Percentiles rank a stretch among this genome's conserved stretches.
phyloP scores from a whole-genome alignment of 1,140 invertebrate genomes.

The Anastrepha obliqua region DNA sequence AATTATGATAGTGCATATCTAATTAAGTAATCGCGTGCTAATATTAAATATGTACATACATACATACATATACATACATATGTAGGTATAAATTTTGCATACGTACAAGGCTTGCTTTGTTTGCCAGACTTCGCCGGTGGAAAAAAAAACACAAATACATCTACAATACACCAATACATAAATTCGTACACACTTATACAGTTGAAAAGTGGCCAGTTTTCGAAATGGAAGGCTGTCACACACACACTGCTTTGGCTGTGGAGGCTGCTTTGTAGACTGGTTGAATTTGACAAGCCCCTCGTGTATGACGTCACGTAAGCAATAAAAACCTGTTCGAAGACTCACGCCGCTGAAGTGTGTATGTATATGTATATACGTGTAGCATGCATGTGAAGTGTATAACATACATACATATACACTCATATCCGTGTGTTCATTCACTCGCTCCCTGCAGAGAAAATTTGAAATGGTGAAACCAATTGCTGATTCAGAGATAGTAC shows the following conservation, averaged over 20 bases:
- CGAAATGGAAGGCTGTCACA: background rate
- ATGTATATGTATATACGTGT: no score
- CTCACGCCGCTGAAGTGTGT: background rate
- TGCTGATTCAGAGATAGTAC: no score
- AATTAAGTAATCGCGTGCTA: no score
- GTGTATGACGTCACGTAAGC: conserved; percentile 49
- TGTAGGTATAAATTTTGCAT: background rate
- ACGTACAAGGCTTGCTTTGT: background rate
- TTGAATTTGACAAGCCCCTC: conserved; percentile 31
- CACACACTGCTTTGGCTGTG: background rate
- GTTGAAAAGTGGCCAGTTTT: background rate
- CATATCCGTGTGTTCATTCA: background rate
- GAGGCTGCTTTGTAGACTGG: conserved; percentile 1
- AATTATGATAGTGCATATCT: no score
- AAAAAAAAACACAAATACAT: background rate
- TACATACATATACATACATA: background rate
- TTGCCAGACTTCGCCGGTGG: background rate
- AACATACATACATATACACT: background rate
- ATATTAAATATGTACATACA: background rate
- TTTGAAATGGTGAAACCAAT: no score
- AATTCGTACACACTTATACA: background rate
- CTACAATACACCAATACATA: background rate
- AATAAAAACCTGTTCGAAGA: background rate
- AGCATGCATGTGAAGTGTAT: no score
- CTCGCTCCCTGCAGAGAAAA: no score